A percentile compares a stretch with the other conserved stretches of the same genome.
Evolutionary conservation across 2,888 invertebrate genomes (phyloP).

Genomic region (Morpho helenor): DNA sequence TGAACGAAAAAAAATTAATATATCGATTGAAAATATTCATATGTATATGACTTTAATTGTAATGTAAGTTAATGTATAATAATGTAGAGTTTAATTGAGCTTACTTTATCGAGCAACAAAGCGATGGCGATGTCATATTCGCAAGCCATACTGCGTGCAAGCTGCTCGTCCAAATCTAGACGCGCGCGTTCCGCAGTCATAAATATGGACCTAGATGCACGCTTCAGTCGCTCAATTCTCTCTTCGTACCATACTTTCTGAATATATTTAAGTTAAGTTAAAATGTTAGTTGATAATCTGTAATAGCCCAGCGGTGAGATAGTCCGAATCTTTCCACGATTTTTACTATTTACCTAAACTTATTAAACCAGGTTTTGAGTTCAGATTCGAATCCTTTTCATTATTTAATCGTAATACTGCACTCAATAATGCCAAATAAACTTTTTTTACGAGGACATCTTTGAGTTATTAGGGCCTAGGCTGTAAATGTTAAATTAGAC

Average conservation of each 20-base stretch:
- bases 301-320: no score
- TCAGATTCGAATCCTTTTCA: no score
- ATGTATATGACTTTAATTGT: no score
- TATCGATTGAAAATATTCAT: not conserved
- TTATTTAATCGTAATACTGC: no score
- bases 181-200: conserved; percentile 45
- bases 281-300: no score
- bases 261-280: not conserved
- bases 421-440: no score
- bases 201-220: conserved; percentile 43
- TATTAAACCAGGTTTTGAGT: no score
- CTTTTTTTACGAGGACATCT: no score
- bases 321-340: no score
- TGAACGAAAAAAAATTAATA: not conserved
- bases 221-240: conserved; percentile 42
- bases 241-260: conserved; percentile 44
- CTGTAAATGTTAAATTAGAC: no score
- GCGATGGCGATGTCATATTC: conserved; percentile 47
- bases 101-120: conserved; percentile 55
- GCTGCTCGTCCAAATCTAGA: conserved; percentile 44
- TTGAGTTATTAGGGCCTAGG: no score
- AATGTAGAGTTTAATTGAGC: conserved; percentile 5
- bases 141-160: conserved; percentile 37
- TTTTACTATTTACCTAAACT: no score
- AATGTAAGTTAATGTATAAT: not conserved